Percentiles rank a stretch among this genome's conserved stretches.
These are phyloP conservation scores for Coenonympha glycerion DNA, from an alignment of 2,888 invertebrate species.

Conservation along the genomic window DNA sequence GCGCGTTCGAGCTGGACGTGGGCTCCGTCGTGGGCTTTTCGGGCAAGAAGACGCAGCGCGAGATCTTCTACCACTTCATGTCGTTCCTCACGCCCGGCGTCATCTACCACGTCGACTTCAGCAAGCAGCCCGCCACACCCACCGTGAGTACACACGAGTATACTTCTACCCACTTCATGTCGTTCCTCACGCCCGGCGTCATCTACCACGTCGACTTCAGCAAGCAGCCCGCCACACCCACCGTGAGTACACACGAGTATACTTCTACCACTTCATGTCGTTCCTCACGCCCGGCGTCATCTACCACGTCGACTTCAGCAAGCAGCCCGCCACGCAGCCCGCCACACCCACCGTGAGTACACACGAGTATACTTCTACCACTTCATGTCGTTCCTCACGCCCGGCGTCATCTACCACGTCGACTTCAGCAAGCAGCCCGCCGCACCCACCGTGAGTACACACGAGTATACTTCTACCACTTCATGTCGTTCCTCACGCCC, in stretches of 20 bases:
- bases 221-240: no score
- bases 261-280: slow-evolving; percentile 95
- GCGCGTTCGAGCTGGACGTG: slow-evolving; percentile 86
- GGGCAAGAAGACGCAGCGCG: slow-evolving; percentile 88
- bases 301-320: slow-evolving; percentile 88
- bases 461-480: no score
- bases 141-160: slow-evolving; percentile 73
- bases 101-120: slow-evolving; percentile 91
- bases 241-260: no score
- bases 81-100: slow-evolving; percentile 93
- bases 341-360: slow-evolving; percentile 77
- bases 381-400: no score
- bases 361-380: no score
- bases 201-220: no score
- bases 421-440: no score
- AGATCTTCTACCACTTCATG: slow-evolving; percentile 95
- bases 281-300: slow-evolving; percentile 92
- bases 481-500: no score
- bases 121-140: slow-evolving; percentile 77
- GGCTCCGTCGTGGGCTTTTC: slow-evolving; percentile 91
- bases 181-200: no score
- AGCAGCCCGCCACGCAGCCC: slow-evolving; percentile 74
- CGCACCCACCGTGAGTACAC: no score
- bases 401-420: no score
- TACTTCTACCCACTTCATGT: no score